These are phyloP conservation scores for Heliconius hortense DNA, from an alignment of 2,888 invertebrate genomes.

Conservation along the genomic window DNA sequence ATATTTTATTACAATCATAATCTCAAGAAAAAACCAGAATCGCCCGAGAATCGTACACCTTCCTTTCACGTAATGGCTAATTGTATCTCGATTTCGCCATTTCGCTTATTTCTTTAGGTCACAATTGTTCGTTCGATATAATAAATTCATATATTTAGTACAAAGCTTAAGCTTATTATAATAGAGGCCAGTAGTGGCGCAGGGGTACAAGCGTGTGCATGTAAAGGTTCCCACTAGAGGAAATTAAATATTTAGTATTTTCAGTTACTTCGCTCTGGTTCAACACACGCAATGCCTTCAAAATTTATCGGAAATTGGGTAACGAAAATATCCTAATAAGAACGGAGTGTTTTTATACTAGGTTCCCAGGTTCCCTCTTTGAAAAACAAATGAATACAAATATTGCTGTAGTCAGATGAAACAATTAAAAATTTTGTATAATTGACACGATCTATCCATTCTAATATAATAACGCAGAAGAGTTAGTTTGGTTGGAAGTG, in stretches of 20 bases:
- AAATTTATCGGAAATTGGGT: background rate
- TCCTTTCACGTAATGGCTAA: background rate
- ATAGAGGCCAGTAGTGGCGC: background rate
- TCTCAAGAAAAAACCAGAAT: background rate
- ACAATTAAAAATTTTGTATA: no score
- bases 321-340: background rate
- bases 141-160: background rate
- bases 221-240: background rate
- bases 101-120: conserved; percentile 4
- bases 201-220: no score
- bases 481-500: no score
- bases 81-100: background rate
- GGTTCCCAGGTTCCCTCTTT: background rate
- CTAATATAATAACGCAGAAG: no score
- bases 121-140: background rate
- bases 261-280: background rate
- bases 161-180: background rate
- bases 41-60: background rate
- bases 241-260: background rate
- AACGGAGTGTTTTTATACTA: background rate
- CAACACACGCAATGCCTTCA: no score
- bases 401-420: no score
- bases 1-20: no score
- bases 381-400: no score
- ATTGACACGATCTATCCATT: no score